Base-by-base conservation (phyloP, 1,140 invertebrate species). In the Drosophila biarmipes region DNA sequence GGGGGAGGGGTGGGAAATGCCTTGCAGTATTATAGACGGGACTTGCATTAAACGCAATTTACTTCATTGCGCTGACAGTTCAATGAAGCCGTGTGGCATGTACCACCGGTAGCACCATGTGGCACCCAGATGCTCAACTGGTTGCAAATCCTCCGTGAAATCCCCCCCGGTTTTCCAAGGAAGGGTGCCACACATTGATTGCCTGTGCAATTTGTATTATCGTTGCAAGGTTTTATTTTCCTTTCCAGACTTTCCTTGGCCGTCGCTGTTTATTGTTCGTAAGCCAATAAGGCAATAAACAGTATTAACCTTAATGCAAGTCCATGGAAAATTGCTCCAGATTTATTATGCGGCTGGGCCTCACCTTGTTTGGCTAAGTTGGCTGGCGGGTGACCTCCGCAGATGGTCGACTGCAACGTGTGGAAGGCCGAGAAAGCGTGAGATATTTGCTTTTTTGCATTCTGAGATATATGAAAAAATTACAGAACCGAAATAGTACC, bases 21-120 rank as follows among this genome's bases (percentile, higher is more conserved):
- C 62, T 74, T 46, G n/a, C 12, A 42, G 45, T 43, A 72, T 19
- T 34, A 38, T 56, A 42, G 40, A 14, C 6, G 31, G 38, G 51
- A 54, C 43, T 40, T 54, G 62, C 8, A 52, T 46, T 62, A 15
- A 67, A 64, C 58, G 53, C 61, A 54, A 77, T 68, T 63, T 58
- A 55, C 53, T 64, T 53, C 54, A 79, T 46, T 55, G 52, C 27
- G 46, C 78, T 75, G 81, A 68, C 80, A 82, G 75, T 62, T 66
- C 55, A 75, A 79, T 71, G 64, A 51, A 45, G 67, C 29, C 56
- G 35, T 40, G 38, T 21, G 21, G 19, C 24, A 24, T 24, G 24
- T 4, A 24, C 24, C 24, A 66, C 77, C 80, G 81, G 81, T 85
- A 63, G 69, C 78, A 53, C 59, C 81, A 86, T 86, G 52, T 86